A percentile compares a stretch with the other conserved stretches of the same genome.
These are phyloP conservation scores for Ormyrus nitidulus DNA, from an alignment of 2,888 invertebrate species.

Conservation along the genomic window DNA sequence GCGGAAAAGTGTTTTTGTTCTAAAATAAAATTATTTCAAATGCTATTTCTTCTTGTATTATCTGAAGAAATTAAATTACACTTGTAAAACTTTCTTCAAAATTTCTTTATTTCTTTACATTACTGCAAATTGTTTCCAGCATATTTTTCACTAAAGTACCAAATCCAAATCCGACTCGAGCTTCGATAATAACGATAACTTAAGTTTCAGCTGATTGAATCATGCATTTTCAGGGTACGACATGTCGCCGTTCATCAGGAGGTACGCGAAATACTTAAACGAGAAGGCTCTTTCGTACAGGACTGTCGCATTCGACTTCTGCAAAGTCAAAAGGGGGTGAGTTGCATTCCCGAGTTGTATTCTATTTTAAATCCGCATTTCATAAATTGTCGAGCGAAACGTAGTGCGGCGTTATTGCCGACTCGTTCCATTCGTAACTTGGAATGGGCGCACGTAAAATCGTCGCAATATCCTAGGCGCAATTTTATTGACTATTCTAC, in stretches of 20 bases:
- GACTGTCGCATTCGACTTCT: constrained; percentile 99
- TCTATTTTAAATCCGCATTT: too few relatives aligned
- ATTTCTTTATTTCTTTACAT: too few relatives aligned
- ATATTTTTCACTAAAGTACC: too few relatives aligned
- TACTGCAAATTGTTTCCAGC: too few relatives aligned
- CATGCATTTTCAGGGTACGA: constrained; percentile 88
- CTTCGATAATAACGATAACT: constrained; percentile 1
- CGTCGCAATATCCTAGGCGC: too few relatives aligned
- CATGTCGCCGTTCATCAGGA: constrained; percentile 99
- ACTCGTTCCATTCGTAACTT: too few relatives aligned
- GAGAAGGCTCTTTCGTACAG: constrained; percentile 99
- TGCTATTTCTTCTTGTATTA: too few relatives aligned
- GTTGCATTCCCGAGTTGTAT: constrained; percentile 62
- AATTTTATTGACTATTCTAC: too few relatives aligned
- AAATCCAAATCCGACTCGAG: constrained; percentile 2
- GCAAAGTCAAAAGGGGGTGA: constrained; percentile 99
- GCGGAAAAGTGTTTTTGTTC: neutral
- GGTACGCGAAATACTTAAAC: constrained; percentile 99
- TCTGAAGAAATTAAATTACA: too few relatives aligned
- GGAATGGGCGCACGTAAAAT: too few relatives aligned
- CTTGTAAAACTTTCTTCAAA: neutral
- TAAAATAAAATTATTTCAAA: neutral
- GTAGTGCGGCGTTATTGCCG: too few relatives aligned
- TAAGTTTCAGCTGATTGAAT: neutral
- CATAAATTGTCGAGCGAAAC: too few relatives aligned